Base-by-base conservation (phyloP, 2,888 invertebrate genomes). In the Drosophila silvestris region DNA sequence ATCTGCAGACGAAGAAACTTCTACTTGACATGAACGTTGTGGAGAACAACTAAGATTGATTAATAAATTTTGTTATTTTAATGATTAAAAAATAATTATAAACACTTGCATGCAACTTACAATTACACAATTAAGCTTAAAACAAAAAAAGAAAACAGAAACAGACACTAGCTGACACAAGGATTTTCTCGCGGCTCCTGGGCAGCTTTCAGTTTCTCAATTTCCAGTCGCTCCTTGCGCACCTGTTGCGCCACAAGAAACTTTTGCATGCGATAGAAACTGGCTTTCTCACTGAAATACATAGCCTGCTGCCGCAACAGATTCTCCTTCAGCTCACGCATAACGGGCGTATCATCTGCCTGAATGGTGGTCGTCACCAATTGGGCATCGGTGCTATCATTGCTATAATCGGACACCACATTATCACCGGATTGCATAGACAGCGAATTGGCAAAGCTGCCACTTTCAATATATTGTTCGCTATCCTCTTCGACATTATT, bases 261-360 rank as follows among this genome's bases (percentile, higher is more conserved):
- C 64, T 91, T 91, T 70, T 91, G 91, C 91, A 91, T 91, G 0
- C 91, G 90, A 77, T 91, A 91, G 64, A 77, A 91, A 2, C 78
- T 90, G 9, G 91, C 91, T 62, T 91, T 91, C 62, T 91, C 91
- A 9, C 84, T 84, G 61, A 90, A 91, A 67, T 91, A 91, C 57
- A 86, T 83, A 0, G 91, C 85, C 77, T 91, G 91, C 80, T 91
- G 87, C 0, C 91, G 89, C 14, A 91, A 61, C 22, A 90, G 75
- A 68, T 91, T 85, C 58, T 91, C 91, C 37, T 77, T 81, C 0
- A 85, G 74, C 22, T 84, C 69, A 3, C 76, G 65, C 67, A 83
- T 71, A 0, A 70, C 50, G 0, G 75, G 77, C 14, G 82, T 74
- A 37, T 83, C 83, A 2, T 81, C 83, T 0, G 72, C 70, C 12